These are phyloP conservation scores for Portunus trituberculatus DNA, from an alignment of 1,140 invertebrate genomes.

Conservation along the genomic window DNA sequence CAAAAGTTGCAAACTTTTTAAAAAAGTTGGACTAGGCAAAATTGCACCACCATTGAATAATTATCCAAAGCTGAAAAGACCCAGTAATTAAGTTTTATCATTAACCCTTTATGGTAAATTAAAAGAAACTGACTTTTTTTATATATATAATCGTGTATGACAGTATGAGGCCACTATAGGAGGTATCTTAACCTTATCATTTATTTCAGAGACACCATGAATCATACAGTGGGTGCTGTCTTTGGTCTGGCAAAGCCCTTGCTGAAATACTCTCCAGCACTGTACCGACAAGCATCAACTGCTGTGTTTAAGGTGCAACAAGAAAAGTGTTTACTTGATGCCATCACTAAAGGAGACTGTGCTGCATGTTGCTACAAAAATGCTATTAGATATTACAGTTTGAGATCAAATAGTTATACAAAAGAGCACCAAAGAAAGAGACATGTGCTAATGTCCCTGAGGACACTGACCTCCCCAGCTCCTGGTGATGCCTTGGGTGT, in stretches of 20 bases:
- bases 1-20: no score
- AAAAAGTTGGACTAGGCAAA: no score
- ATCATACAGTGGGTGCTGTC: neutral
- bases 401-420: neutral
- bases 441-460: neutral
- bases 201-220: conserved; percentile 38
- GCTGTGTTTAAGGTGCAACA: neutral
- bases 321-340: neutral
- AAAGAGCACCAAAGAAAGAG: neutral
- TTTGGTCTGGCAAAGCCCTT: neutral
- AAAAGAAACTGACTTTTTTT: no score
- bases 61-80: no score
- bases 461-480: neutral
- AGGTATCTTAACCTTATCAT: no score
- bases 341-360: neutral
- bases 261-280: neutral
- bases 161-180: no score
- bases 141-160: no score
- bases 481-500: neutral
- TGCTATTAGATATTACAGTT: neutral
- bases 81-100: no score
- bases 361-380: neutral
- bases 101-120: no score
- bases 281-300: neutral
- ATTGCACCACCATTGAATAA: no score